A percentile compares a stretch with the other conserved stretches of the same genome.
Conservation (phyloP, 1,140 invertebrate species). For the Diorhabda sublineata region DNA sequence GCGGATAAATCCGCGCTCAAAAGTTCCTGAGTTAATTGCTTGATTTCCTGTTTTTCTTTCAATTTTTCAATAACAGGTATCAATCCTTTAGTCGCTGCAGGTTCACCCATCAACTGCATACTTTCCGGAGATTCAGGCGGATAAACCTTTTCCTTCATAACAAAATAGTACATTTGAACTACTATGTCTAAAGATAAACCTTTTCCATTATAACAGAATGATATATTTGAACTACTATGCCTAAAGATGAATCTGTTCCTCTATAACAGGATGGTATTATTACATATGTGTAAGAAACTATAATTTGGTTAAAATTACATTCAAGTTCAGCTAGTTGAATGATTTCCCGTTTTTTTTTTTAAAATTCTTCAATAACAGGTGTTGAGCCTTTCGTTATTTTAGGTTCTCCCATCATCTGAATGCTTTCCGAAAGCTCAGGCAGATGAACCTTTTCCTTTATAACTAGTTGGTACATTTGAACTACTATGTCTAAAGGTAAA, state of each 20-base stretch:
- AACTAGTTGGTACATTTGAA: background rate
- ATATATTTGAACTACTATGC: background rate
- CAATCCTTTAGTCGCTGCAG: constrained; percentile 17
- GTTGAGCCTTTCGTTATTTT: constrained; percentile 19
- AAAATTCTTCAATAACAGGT: constrained; percentile 35
- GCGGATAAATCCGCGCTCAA: constrained; percentile 28
- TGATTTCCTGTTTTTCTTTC: constrained; percentile 23
- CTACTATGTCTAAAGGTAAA: background rate
- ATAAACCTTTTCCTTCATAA: background rate
- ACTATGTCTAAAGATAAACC: background rate
- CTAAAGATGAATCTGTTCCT: no score
- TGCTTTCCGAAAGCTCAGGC: background rate
- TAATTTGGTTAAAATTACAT: no score
- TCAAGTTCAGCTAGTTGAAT: constrained; percentile 4
- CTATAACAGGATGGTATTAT: no score
- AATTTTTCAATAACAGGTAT: constrained; percentile 34
- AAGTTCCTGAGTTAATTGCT: constrained; percentile 19
- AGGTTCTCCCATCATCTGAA: background rate
- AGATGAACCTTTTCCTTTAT: background rate
- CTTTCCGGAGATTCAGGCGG: background rate
- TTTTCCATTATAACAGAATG: no score
- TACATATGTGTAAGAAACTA: no score
- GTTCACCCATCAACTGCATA: background rate
- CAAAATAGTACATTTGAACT: background rate
- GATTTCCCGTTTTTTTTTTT: constrained; percentile 22